Percentiles rank a stretch among this genome's conserved stretches.
These are phyloP conservation scores for Drosophila prolongata DNA, from an alignment of 2,888 invertebrate genomes.

Conservation along the genomic window DNA sequence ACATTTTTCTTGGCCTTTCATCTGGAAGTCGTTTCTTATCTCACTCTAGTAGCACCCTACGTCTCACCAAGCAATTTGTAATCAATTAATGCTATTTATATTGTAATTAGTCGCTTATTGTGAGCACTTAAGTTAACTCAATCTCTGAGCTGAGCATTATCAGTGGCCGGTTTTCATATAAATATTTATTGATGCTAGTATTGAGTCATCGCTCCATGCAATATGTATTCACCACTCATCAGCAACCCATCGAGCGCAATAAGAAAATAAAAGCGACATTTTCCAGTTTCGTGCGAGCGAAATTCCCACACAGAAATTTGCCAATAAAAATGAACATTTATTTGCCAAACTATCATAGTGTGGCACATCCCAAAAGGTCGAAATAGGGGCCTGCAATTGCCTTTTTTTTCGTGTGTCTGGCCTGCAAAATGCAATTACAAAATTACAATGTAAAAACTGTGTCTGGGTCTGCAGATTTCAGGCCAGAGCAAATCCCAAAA, in stretches of 20 bases:
- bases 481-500: conserved; percentile 46
- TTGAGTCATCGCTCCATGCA: conserved; percentile 30
- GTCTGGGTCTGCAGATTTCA: conserved; percentile 62
- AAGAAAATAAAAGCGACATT: conserved; percentile 22
- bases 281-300: conserved; percentile 24
- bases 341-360: conserved; percentile 28
- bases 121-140: conserved; percentile 19
- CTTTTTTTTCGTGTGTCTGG: conserved; percentile 46
- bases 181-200: conserved; percentile 22
- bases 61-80: conserved; percentile 54
- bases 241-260: not conserved
- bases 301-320: conserved; percentile 58
- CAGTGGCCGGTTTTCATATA: conserved; percentile 22
- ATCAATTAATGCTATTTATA: conserved; percentile 61
- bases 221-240: conserved; percentile 7
- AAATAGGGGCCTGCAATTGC: conserved; percentile 30
- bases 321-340: conserved; percentile 14
- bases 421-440: conserved; percentile 64
- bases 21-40: conserved; percentile 21
- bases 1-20: not conserved
- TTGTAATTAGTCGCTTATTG: conserved; percentile 40
- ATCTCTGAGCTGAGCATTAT: conserved; percentile 5
- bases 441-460: conserved; percentile 69
- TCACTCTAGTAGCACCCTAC: not conserved
- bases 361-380: conserved; percentile 27